phyloP scores from a whole-genome alignment of 2,113 vertebrate species.

The Ophthalmolycus amberensis region DNA sequence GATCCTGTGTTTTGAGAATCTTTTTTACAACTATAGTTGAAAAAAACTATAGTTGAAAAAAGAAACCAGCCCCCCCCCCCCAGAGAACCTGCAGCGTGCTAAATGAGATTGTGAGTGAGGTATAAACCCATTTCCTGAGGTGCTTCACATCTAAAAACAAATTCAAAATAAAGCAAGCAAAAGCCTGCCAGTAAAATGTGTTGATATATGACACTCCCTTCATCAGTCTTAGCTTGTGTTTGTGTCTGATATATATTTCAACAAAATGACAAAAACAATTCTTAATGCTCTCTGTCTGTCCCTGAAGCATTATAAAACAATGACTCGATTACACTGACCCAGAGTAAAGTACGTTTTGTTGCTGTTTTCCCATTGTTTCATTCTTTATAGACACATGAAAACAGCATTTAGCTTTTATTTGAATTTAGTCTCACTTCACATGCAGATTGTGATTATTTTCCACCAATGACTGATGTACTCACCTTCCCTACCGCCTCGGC shows the following conservation, averaged over 20 bases:
- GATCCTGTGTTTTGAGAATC: neutral
- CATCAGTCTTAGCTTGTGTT: neutral
- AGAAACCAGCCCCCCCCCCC: too few species aligned
- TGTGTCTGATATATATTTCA: constrained; percentile 2
- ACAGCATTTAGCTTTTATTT: constrained; percentile 5
- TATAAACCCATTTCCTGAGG: neutral
- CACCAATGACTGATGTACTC: neutral
- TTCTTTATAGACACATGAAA: neutral
- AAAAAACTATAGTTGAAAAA: neutral
- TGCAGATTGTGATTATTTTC: neutral
- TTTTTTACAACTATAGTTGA: neutral
- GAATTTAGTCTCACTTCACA: neutral
- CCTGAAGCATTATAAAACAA: constrained; percentile 2
- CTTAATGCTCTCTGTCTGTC: constrained; percentile 27
- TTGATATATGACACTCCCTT: constrained; percentile 33
- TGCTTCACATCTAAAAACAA: constrained; percentile 31
- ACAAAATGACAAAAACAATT: constrained; percentile 26
- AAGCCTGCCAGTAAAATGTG: constrained; percentile 28
- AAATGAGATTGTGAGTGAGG: constrained; percentile 9
- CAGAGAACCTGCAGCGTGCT: constrained; percentile 8
- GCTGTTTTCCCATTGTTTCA: neutral
- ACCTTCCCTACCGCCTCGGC: neutral
- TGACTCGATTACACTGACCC: constrained; percentile 22
- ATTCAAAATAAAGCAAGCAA: constrained; percentile 10
- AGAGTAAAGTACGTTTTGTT: neutral